These are phyloP conservation scores for Podotricha telesiphe DNA, from an alignment of 2,888 invertebrate species.

Conservation along the genomic window DNA sequence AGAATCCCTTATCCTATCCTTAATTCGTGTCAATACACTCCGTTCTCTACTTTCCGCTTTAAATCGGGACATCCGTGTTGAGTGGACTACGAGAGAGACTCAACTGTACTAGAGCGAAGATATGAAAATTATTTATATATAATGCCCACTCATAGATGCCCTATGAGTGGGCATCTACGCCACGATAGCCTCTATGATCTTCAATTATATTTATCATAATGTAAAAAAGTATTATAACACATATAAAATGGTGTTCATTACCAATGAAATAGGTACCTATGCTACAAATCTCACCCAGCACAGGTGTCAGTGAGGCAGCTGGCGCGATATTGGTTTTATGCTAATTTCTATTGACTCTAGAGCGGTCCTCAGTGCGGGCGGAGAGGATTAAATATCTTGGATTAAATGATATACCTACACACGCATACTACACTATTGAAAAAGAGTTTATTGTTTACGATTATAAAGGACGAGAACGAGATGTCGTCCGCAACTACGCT, in stretches of 20 bases:
- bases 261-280: constrained; percentile 1
- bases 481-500: no score
- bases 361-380: constrained; percentile 37
- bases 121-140: no score
- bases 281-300: constrained; percentile 9
- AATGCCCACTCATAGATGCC: no score
- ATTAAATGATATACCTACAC: not conserved
- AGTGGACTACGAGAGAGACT: no score
- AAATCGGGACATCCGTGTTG: no score
- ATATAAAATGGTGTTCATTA: constrained; percentile 10
- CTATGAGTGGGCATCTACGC: no score
- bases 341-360: constrained; percentile 69
- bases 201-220: not conserved
- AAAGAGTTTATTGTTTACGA: not conserved
- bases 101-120: no score
- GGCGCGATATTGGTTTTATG: constrained; percentile 77
- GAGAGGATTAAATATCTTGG: constrained; percentile 5
- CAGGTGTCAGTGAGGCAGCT: constrained; percentile 57
- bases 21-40: no score
- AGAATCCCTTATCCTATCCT: no score
- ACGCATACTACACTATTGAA: not conserved
- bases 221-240: not conserved
- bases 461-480: not conserved
- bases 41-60: no score
- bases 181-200: no score